Percentiles rank a stretch among this genome's conserved stretches.
These are phyloP conservation scores for Gonatopus flavifemur DNA, from an alignment of 1,140 invertebrate genomes.

Conservation along the genomic window DNA sequence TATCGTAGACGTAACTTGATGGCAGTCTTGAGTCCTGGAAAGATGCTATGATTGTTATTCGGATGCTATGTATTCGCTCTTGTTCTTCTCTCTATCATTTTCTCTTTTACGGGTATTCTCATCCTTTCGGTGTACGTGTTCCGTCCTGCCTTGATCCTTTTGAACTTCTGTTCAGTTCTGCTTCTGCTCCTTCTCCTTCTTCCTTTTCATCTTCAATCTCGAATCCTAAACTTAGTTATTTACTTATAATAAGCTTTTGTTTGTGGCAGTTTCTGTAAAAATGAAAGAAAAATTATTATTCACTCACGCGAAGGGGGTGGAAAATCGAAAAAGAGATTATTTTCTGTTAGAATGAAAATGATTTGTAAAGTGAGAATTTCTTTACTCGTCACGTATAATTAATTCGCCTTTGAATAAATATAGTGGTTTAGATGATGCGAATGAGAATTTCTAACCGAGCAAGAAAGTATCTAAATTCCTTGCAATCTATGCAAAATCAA, in stretches of 20 bases:
- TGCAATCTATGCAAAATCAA: slow-evolving; percentile 24
- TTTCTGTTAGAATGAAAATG: too few species aligned
- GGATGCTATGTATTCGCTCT: slow-evolving; percentile 35
- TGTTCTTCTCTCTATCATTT: slow-evolving; percentile 15
- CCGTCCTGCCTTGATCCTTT: slow-evolving; percentile 23
- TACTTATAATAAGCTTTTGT: slow-evolving; percentile 50
- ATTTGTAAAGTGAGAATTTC: too few species aligned
- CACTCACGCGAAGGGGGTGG: too few species aligned
- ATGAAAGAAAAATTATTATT: slow-evolving; percentile 1
- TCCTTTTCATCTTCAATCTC: slow-evolving; percentile 23
- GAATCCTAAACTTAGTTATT: too few species aligned
- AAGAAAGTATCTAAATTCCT: too few species aligned
- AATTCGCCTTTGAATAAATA: too few species aligned
- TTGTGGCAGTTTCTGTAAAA: slow-evolving; percentile 53
- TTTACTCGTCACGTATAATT: too few species aligned
- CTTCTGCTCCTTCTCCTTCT: slow-evolving; percentile 9
- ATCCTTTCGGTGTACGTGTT: slow-evolving; percentile 1
- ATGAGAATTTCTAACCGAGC: too few species aligned
- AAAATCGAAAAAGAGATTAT: too few species aligned
- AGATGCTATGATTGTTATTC: slow-evolving; percentile 52
- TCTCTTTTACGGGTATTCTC: slow-evolving; percentile 10
- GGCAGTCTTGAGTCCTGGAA: slow-evolving; percentile 57
- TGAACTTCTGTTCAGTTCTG: slow-evolving; percentile 16
- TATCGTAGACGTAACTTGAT: slow-evolving; percentile 52
- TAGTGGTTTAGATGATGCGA: too few species aligned